Evolutionary conservation across 2,113 vertebrate species (phyloP).

Genomic region (Parus major): DNA sequence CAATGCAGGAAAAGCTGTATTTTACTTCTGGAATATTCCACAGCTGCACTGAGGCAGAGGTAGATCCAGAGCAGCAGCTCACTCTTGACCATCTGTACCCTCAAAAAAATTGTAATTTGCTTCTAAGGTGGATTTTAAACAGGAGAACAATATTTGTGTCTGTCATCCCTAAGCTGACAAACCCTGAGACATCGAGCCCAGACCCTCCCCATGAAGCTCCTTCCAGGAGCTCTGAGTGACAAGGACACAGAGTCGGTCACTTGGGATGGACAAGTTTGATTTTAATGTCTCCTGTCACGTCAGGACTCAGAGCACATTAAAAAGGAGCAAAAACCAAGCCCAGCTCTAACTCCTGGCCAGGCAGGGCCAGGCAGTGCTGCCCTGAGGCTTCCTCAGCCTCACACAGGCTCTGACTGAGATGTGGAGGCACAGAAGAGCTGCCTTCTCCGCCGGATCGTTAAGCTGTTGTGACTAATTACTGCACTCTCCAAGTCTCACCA

Average conservation of each 20-base stretch:
- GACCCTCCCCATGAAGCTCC: neutral
- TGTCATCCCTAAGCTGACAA: neutral
- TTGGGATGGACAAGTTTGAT: neutral
- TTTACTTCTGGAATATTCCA: neutral
- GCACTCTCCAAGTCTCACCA: neutral
- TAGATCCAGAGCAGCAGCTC: neutral
- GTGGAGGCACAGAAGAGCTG: neutral
- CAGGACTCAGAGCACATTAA: neutral
- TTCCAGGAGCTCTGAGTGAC: neutral
- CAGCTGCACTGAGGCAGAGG: neutral
- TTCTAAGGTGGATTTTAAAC: neutral
- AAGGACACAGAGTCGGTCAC: neutral
- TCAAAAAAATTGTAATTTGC: rapidly evolving
- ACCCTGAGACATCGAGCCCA: neutral
- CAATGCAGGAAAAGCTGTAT: neutral
- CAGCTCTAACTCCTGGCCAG: neutral
- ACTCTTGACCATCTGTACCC: too few relatives aligned
- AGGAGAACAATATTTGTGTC: rapidly evolving
- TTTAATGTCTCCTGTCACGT: neutral
- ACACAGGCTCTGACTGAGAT: neutral
- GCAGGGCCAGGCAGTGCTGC: neutral
- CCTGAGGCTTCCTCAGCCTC: neutral
- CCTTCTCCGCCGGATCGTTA: neutral
- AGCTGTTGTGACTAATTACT: slow-evolving; percentile 29
- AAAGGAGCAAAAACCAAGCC: neutral